Evolutionary conservation across 2,797 vertebrate species (phyloP), one percentile per base, ranked within the genome.

Genomic region (Anas flavirostris): DNA sequence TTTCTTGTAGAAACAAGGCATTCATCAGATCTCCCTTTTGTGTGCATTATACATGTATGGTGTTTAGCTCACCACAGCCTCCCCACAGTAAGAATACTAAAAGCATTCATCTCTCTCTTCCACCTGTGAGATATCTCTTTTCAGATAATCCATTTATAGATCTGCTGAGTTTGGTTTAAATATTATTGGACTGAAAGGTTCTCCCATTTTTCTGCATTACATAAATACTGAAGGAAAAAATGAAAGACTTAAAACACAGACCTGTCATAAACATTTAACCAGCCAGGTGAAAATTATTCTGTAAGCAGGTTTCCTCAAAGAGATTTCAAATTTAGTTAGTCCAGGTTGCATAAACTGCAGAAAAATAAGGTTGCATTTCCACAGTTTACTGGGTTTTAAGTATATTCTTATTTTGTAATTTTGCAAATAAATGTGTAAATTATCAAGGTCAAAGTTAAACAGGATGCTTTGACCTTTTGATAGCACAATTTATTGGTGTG

Each of bases 71-170:
- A 60, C 44, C 0, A 1, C 43, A 77, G n/a, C 29, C 10, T 59
- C 6, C 4, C 7, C 3, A 0, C 0, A 1, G 5, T 18, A 10
- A 79, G 13, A 9, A 23, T 16, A 53, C 7, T 39, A 53, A 70
- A 28, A 53, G 28, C 18, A 31, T 5, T 41, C 25, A 50, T 95
- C 26, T 66, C 28, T 82, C 7, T 59, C 35, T 69, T 56, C 37
- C 81, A 50, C 18, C n/a, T 82, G 7, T 44, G 10, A 46, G 11
- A 5, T 33, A 31, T 19, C 64, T 55, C 48, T 77, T 89, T 73
- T 26, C 68, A 55, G 17, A 16, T 28, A 53, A 53, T 39, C 28
- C 28, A 53, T 53, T 44, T 66, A 66, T n/a, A 13, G 21, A 19
- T 64, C 23, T 63, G 19, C 7, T 52, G 39, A 62, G 17, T 16